phyloP scores from a whole-genome alignment of 2,888 invertebrate species.

The Pollenia griseotomentosa region DNA sequence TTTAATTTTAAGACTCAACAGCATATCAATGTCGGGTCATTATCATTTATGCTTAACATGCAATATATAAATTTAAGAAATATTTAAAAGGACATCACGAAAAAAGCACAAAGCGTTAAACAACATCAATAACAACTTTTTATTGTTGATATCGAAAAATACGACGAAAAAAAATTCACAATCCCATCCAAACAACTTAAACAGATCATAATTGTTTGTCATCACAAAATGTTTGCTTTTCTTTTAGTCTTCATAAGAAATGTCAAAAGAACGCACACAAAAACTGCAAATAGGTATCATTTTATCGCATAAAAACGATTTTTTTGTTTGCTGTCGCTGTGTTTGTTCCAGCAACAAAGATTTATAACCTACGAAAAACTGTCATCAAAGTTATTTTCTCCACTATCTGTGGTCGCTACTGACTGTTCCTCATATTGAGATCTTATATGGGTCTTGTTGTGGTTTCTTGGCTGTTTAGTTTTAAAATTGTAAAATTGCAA shows the following conservation, averaged over 20 bases:
- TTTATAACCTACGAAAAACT: constrained; percentile 76
- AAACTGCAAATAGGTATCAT: constrained; percentile 55
- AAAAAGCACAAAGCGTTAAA: constrained; percentile 22
- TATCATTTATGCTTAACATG: constrained; percentile 70
- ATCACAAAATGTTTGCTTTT: constrained; percentile 56
- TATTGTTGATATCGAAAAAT: not conserved
- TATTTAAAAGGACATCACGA: constrained; percentile 36
- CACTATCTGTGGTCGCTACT: constrained; percentile 43
- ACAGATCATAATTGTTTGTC: constrained; percentile 72
- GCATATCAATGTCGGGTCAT: constrained; percentile 70
- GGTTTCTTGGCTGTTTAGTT: constrained; percentile 9
- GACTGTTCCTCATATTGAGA: constrained; percentile 55
- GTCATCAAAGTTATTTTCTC: constrained; percentile 73
- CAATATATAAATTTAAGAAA: constrained; percentile 63
- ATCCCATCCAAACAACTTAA: constrained; percentile 27
- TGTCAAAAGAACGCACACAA: constrained; percentile 47
- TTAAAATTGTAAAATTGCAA: not conserved
- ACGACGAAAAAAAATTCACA: constrained; percentile 3
- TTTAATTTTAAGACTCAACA: constrained; percentile 49
- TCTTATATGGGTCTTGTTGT: constrained; percentile 26
- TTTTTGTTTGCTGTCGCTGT: constrained; percentile 6
- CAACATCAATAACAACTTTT: constrained; percentile 48
- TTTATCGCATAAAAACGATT: constrained; percentile 62
- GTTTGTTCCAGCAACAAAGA: constrained; percentile 57
- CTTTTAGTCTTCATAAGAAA: constrained; percentile 39